Conservation (phyloP, 2,113 vertebrate species). For the Charadrius vociferus region DNA sequence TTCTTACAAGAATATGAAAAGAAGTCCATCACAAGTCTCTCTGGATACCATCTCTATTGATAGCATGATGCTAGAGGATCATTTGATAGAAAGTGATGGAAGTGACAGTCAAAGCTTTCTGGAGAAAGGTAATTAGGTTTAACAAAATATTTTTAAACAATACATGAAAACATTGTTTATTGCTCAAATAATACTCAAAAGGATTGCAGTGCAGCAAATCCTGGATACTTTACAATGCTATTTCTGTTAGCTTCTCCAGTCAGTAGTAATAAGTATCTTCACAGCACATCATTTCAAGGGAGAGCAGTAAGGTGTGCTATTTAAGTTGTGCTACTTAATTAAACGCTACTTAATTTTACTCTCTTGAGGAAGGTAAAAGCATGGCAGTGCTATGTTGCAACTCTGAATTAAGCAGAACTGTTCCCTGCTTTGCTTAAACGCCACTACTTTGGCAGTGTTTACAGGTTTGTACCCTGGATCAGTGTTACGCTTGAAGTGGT, state of each 20-base stretch:
- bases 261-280: not conserved
- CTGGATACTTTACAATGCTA: not conserved
- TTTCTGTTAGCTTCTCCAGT: not conserved
- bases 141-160: not conserved
- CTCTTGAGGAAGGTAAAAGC: not conserved
- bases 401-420: not conserved
- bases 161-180: not conserved
- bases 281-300: not conserved
- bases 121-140: constrained; percentile 83
- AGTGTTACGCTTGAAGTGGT: not conserved
- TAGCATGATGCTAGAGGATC: constrained; percentile 86
- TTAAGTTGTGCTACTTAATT: not conserved
- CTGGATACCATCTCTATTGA: constrained; percentile 94
- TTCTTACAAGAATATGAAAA: constrained; percentile 93
- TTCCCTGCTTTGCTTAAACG: not conserved
- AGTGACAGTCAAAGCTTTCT: constrained; percentile 84
- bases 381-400: not conserved
- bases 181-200: not conserved
- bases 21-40: constrained; percentile 92
- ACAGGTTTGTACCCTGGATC: not conserved
- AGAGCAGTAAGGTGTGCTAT: not conserved
- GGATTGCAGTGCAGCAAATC: not conserved
- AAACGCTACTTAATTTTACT: not conserved
- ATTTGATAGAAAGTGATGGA: constrained; percentile 87
- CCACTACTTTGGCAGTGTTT: not conserved